Percentiles rank a stretch among this genome's conserved stretches.
Evolutionary conservation across 2,113 vertebrate genomes (phyloP).

Genomic region (Vanacampus margaritifer): DNA sequence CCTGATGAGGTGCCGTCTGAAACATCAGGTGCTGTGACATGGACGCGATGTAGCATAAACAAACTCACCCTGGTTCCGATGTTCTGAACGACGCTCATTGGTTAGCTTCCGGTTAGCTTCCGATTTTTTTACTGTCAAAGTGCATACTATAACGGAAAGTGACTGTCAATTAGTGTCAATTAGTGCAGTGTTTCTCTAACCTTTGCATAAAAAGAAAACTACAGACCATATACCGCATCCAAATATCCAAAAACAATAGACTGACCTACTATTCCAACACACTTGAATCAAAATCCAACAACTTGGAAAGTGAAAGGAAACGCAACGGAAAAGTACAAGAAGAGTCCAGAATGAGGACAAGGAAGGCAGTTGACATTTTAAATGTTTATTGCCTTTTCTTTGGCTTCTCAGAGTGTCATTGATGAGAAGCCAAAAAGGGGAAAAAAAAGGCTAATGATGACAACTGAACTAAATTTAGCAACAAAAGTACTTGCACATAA

Average conservation of each 20-base stretch:
- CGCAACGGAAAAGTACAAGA: background rate
- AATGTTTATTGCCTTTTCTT: background rate
- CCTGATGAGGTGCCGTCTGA: slow-evolving; percentile 49
- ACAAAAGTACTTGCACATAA: background rate
- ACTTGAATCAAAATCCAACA: background rate
- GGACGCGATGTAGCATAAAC: slow-evolving; percentile 42
- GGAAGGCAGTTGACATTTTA: background rate
- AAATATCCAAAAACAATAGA: background rate
- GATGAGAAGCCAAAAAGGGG: background rate
- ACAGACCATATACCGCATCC: background rate
- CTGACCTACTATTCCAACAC: background rate
- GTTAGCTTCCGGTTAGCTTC: too few species aligned
- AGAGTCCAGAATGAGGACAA: background rate
- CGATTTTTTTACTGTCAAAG: too few species aligned
- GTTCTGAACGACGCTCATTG: background rate
- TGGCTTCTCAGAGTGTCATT: background rate
- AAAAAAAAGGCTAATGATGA: background rate
- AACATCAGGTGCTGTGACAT: slow-evolving; percentile 45
- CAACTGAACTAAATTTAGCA: background rate
- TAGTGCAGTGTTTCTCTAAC: background rate
- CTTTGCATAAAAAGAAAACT: background rate
- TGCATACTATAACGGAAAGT: too few species aligned
- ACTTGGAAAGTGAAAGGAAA: background rate
- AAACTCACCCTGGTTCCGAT: background rate
- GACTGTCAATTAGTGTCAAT: too few species aligned